Evolutionary conservation across 2,797 vertebrate species (phyloP).

Genomic region (Calcarius lapponicus): DNA sequence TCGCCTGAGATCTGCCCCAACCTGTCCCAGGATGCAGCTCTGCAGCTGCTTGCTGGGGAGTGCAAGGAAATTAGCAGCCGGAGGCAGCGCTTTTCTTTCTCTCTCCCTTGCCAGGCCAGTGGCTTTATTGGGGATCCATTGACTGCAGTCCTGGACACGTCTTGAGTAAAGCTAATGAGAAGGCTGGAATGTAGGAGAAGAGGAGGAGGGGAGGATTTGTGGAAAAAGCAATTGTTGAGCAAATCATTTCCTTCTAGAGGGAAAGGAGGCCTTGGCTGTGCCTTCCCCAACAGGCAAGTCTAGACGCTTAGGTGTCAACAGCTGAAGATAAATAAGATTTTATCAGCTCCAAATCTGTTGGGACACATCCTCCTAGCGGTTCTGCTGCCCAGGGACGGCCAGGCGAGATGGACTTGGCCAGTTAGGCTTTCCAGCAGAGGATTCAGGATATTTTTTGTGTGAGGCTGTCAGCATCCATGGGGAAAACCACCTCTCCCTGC

Average conservation of each 20-base stretch:
- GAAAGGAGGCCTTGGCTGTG: constrained; percentile 55
- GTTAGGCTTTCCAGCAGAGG: not conserved
- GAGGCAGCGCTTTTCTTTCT: constrained; percentile 49
- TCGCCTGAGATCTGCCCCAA: constrained; percentile 81
- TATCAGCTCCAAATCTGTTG: constrained; percentile 79
- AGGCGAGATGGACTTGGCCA: not conserved
- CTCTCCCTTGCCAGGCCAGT: constrained; percentile 45
- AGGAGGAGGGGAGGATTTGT: constrained; percentile 43
- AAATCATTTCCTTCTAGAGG: constrained; percentile 74
- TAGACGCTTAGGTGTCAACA: constrained; percentile 79
- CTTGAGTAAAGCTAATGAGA: constrained; percentile 52
- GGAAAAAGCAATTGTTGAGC: constrained; percentile 68
- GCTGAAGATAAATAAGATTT: constrained; percentile 81
- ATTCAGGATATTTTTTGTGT: not conserved
- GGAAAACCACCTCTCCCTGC: not conserved
- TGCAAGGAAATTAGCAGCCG: constrained; percentile 77
- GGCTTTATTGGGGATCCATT: constrained; percentile 59
- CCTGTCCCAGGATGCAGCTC: constrained; percentile 83
- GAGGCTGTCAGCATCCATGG: not conserved
- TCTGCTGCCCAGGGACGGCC: constrained; percentile 58
- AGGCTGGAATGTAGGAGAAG: constrained; percentile 63
- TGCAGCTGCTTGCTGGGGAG: constrained; percentile 74
- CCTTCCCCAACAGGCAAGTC: constrained; percentile 79
- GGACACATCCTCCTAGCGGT: constrained; percentile 82
- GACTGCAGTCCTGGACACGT: constrained; percentile 64